Conservation (phyloP, 2,797 vertebrate genomes). For the Philypnodon macrostomus region DNA sequence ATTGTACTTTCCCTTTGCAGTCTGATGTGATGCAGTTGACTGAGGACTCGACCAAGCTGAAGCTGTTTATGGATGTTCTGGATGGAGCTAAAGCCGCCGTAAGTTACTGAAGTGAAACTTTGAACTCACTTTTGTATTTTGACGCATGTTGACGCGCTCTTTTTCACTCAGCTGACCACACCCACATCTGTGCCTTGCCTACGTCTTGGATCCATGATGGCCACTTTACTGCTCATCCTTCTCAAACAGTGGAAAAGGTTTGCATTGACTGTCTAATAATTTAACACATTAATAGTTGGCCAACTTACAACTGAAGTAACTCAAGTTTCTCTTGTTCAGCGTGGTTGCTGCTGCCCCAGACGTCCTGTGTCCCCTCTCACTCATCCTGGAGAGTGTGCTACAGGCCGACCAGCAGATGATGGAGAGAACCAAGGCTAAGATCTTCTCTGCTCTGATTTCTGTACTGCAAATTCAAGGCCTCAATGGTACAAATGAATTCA, state of each 20-base stretch:
- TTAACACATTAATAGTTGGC: background rate
- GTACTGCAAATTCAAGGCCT: conserved; percentile 92
- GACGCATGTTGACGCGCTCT: background rate
- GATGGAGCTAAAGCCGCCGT: conserved; percentile 89
- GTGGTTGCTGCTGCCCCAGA: conserved; percentile 86
- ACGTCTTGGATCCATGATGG: conserved; percentile 92
- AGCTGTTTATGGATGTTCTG: conserved; percentile 91
- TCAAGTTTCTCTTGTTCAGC: conserved; percentile 59
- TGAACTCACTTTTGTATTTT: background rate
- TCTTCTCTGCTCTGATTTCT: conserved; percentile 91
- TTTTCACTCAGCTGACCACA: conserved; percentile 79
- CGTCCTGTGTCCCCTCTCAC: conserved; percentile 85
- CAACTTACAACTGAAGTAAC: background rate
- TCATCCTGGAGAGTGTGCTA: conserved; percentile 90
- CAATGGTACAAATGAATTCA: conserved; percentile 70
- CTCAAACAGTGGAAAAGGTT: conserved; percentile 93
- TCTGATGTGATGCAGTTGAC: conserved; percentile 90
- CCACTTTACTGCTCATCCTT: conserved; percentile 90
- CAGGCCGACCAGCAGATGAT: conserved; percentile 91
- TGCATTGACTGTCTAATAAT: conserved; percentile 14
- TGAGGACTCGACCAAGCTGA: conserved; percentile 79
- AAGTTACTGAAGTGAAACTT: conserved; percentile 41
- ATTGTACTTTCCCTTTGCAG: conserved; percentile 63
- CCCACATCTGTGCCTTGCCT: conserved; percentile 85
- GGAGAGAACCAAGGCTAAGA: conserved; percentile 93